A percentile compares a stretch with the other conserved stretches of the same genome.
Evolutionary conservation across 2,113 vertebrate genomes (phyloP).

Genomic region (Pterocles burchelli): DNA sequence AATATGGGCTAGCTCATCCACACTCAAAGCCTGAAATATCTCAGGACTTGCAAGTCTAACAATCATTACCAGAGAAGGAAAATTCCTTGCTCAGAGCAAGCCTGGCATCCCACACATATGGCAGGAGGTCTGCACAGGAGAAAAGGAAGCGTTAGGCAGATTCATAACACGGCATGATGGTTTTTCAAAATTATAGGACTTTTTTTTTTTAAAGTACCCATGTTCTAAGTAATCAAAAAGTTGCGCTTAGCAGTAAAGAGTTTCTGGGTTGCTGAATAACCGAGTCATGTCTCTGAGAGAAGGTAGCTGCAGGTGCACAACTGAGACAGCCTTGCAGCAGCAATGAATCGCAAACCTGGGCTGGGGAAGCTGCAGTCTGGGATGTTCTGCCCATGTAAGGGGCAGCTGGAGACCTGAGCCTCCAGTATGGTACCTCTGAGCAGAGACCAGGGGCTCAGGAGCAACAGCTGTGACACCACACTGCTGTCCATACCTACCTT

Average conservation of each 20-base stretch:
- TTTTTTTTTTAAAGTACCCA: neutral
- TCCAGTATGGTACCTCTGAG: neutral
- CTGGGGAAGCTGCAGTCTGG: neutral
- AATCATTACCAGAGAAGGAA: neutral
- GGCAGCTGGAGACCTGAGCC: neutral
- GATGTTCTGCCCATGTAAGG: neutral
- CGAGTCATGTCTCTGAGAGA: neutral
- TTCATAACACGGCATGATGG: neutral
- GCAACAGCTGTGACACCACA: neutral
- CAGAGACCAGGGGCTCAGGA: neutral
- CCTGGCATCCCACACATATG: neutral
- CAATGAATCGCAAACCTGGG: neutral
- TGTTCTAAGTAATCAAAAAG: neutral
- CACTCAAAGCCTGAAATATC: neutral
- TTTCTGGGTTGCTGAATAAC: neutral
- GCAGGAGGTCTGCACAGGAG: neutral
- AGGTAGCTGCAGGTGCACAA: neutral
- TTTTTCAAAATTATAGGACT: neutral
- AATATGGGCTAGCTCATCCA: neutral
- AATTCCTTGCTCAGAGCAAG: neutral
- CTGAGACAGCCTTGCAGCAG: neutral
- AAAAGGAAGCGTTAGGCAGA: neutral
- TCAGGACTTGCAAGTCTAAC: neutral
- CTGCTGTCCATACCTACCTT: slow-evolving; percentile 66
- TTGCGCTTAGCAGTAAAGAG: neutral